These are phyloP conservation scores for Andrena cerasifolii DNA, from an alignment of 1,140 invertebrate species.

Conservation along the genomic window DNA sequence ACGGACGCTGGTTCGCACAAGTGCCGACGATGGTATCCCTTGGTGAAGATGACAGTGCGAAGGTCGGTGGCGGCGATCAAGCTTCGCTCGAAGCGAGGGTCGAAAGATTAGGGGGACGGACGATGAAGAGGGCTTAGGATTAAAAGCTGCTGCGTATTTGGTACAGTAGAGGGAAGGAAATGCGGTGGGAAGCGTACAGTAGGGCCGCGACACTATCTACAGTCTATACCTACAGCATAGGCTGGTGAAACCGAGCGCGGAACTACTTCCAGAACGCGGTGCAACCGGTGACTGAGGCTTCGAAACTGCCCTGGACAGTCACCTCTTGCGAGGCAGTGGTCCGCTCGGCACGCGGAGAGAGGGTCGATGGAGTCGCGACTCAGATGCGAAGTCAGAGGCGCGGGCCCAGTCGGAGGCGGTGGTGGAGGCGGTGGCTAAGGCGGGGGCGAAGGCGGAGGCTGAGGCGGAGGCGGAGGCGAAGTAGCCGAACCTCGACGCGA, in stretches of 20 bases:
- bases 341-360: conserved; percentile 53
- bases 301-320: conserved; percentile 79
- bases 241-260: too few relatives aligned
- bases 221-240: too few relatives aligned
- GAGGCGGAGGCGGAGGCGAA: conserved; percentile 3
- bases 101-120: too few relatives aligned
- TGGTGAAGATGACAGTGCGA: too few relatives aligned
- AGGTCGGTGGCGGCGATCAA: neutral
- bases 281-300: conserved; percentile 80
- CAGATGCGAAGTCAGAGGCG: conserved; percentile 21
- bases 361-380: conserved; percentile 50
- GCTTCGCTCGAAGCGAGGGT: neutral
- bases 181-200: too few relatives aligned
- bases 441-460: conserved; percentile 39
- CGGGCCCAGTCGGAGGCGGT: conserved; percentile 52
- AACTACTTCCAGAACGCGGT: conserved; percentile 71
- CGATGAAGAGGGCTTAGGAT: too few relatives aligned
- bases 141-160: too few relatives aligned
- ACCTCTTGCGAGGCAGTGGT: conserved; percentile 64
- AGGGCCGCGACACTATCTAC: too few relatives aligned
- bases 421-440: conserved; percentile 35
- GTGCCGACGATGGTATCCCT: neutral
- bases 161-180: too few relatives aligned
- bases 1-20: neutral
- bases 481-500: conserved; percentile 6